Percentiles rank a stretch among this genome's conserved stretches.
These are phyloP conservation scores for Tricholauxania praeusta DNA, from an alignment of 2,888 invertebrate genomes.

Conservation along the genomic window DNA sequence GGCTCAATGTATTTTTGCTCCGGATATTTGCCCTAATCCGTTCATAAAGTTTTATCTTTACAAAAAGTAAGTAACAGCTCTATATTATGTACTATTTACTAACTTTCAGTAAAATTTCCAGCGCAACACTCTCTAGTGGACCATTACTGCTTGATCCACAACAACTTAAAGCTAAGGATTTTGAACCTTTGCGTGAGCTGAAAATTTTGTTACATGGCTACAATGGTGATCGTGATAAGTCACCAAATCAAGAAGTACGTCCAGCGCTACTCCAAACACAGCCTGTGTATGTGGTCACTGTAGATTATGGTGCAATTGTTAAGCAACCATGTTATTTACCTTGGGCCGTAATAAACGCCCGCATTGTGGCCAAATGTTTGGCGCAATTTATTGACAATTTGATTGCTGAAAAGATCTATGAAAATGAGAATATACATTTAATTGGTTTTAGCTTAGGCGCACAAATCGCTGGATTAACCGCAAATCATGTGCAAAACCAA, in stretches of 20 bases:
- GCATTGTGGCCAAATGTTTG: constrained; percentile 72
- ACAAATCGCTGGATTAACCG: constrained; percentile 71
- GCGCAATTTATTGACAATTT: constrained; percentile 72
- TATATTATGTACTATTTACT: constrained; percentile 19
- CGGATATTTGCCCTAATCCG: constrained; percentile 70
- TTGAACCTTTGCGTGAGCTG: constrained; percentile 67
- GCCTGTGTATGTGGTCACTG: constrained; percentile 72
- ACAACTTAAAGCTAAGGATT: constrained; percentile 44
- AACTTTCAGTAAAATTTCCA: no score
- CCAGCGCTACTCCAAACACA: constrained; percentile 72
- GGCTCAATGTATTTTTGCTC: constrained; percentile 50
- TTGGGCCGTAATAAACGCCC: constrained; percentile 72
- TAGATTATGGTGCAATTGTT: constrained; percentile 74
- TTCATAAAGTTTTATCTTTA: constrained; percentile 75
- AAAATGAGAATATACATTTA: constrained; percentile 70
- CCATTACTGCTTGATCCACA: constrained; percentile 67
- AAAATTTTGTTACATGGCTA: constrained; percentile 76
- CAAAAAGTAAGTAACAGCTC: constrained; percentile 69
- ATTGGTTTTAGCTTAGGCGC: constrained; percentile 77
- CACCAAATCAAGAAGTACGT: constrained; percentile 74
- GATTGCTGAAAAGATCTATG: constrained; percentile 65
- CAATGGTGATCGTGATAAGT: constrained; percentile 71
- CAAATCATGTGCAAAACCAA: constrained; percentile 69
- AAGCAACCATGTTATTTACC: constrained; percentile 72
- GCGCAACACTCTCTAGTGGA: no score